Conservation (phyloP, 1,140 invertebrate genomes). For the Micrasema longulum region DNA sequence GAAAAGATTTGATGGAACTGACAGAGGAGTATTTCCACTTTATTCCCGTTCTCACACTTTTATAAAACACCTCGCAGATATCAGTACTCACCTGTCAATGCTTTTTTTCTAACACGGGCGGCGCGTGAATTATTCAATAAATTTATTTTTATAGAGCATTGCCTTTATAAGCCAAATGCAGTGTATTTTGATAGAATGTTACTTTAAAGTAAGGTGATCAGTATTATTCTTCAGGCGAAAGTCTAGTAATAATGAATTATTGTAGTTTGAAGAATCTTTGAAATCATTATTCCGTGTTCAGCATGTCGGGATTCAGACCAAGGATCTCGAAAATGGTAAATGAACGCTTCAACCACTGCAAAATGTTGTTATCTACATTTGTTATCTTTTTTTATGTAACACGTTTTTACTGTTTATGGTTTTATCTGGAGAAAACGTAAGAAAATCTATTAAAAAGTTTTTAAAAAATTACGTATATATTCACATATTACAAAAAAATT, state of each 20-base stretch:
- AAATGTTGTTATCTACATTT: no score
- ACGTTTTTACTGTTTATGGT: no score
- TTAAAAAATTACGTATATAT: no score
- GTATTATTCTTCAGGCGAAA: background rate
- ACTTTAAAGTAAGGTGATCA: background rate
- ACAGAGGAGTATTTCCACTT: no score
- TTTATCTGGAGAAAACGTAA: no score
- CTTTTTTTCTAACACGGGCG: slow-evolving; percentile 4
- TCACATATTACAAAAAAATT: no score
- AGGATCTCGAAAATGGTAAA: no score
- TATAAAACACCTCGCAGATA: slow-evolving; percentile 15
- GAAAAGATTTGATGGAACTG: no score
- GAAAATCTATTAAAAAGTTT: no score
- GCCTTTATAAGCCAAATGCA: background rate
- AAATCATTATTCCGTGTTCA: background rate
- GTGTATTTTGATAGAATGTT: background rate
- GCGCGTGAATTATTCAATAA: background rate
- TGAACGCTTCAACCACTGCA: no score
- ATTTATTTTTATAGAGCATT: background rate
- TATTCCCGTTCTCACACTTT: slow-evolving; percentile 20
- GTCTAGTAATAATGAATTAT: background rate
- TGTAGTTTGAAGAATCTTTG: background rate
- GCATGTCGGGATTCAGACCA: no score
- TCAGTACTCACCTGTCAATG: slow-evolving; percentile 26
- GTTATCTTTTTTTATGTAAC: no score